These are phyloP conservation scores for Tridacna gigas DNA, from an alignment of 2,888 invertebrate species.

Conservation along the genomic window DNA sequence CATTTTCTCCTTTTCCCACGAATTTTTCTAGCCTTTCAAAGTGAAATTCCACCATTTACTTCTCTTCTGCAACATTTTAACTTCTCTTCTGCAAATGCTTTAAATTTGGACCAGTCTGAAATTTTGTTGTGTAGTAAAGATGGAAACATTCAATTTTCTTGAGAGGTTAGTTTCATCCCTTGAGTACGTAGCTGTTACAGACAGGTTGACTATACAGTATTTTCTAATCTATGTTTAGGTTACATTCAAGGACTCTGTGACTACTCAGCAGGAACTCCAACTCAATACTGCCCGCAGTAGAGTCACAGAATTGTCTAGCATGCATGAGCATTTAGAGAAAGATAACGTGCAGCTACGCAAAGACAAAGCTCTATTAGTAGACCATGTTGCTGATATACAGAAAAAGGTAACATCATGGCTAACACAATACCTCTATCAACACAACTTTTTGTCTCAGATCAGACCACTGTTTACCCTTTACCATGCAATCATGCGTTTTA, in stretches of 20 bases:
- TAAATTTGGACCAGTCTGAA: too few relatives aligned
- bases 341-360: slow-evolving; percentile 81
- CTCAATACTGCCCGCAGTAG: slow-evolving; percentile 73
- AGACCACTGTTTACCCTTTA: not conserved
- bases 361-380: slow-evolving; percentile 82
- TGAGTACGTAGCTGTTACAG: too few relatives aligned
- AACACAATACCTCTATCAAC: not conserved
- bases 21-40: too few relatives aligned
- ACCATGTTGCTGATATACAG: slow-evolving; percentile 83
- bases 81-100: too few relatives aligned
- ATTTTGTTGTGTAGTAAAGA: too few relatives aligned
- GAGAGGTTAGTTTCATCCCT: too few relatives aligned
- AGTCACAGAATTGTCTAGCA: slow-evolving; percentile 77
- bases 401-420: slow-evolving; percentile 73
- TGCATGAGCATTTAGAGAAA: slow-evolving; percentile 69
- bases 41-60: too few relatives aligned
- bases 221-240: slow-evolving; percentile 45
- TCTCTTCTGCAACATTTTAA: too few relatives aligned
- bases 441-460: not conserved
- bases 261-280: slow-evolving; percentile 72
- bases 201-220: too few relatives aligned
- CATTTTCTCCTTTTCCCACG: too few relatives aligned
- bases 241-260: slow-evolving; percentile 68
- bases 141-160: too few relatives aligned
- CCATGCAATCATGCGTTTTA: too few relatives aligned